Percentiles rank a stretch among this genome's conserved stretches.
These are phyloP conservation scores for Orycteropus afer DNA, from an alignment of 2,113 vertebrate genomes.

Conservation along the genomic window DNA sequence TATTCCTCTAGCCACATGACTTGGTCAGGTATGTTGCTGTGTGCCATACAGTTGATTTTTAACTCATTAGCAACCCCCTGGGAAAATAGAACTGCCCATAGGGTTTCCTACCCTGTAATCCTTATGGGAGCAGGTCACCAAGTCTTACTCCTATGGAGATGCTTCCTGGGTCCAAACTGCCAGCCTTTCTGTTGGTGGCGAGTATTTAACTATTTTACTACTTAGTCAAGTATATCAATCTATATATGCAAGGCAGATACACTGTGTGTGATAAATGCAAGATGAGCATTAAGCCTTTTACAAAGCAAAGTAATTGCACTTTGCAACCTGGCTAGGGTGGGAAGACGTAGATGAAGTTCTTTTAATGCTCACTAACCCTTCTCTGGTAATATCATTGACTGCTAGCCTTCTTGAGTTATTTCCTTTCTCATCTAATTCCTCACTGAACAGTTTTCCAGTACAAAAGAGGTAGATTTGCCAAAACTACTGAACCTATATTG, in stretches of 20 bases:
- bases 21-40: constrained; percentile 39
- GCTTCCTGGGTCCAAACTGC: not conserved
- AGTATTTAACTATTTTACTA: not conserved
- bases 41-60: not conserved
- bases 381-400: not conserved
- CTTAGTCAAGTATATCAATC: constrained; percentile 44
- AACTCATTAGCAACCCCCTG: not conserved
- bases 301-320: not conserved
- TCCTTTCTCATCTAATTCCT: constrained; percentile 5
- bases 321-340: not conserved
- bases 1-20: constrained; percentile 53
- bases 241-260: constrained; percentile 42
- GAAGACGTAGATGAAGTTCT: not conserved
- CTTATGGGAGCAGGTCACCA: not conserved
- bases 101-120: not conserved
- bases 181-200: not conserved
- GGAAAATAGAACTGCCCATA: not conserved
- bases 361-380: not conserved
- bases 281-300: not conserved
- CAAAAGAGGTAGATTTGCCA: constrained; percentile 48
- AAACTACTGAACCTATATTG: not conserved
- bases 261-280: constrained; percentile 27
- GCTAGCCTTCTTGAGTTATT: not conserved
- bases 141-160: not conserved
- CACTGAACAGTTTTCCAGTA: constrained; percentile 46